phyloP scores from a whole-genome alignment of 2,888 invertebrate species.

The Alentia gelatinosa region DNA sequence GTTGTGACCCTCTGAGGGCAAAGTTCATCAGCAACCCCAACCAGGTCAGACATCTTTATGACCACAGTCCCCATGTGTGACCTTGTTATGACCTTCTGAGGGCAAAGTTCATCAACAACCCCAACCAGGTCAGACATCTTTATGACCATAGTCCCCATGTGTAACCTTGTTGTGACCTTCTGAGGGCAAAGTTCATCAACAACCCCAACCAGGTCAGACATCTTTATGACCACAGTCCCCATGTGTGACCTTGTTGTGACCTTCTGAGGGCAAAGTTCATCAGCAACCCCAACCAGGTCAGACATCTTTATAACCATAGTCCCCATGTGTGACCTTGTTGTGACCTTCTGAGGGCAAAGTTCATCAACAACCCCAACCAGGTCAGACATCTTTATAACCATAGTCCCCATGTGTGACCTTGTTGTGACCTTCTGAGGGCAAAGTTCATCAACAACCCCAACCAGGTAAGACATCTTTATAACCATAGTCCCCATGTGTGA shows the following conservation, averaged over 20 bases:
- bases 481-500: background rate
- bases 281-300: conserved; percentile 47
- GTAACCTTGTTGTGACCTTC: conserved; percentile 21
- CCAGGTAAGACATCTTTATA: too few species aligned
- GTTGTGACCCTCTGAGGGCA: conserved; percentile 47
- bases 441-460: too few species aligned
- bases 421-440: background rate
- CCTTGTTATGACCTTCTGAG: conserved; percentile 34
- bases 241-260: background rate
- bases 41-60: conserved; percentile 46
- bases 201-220: conserved; percentile 52
- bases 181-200: background rate
- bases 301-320: too few species aligned
- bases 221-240: too few species aligned
- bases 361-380: too few species aligned
- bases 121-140: conserved; percentile 49
- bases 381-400: too few species aligned
- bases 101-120: conserved; percentile 23
- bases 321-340: background rate
- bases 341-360: background rate
- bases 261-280: conserved; percentile 20
- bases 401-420: background rate
- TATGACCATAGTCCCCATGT: too few species aligned
- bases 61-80: too few species aligned
- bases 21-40: conserved; percentile 36